phyloP scores from a whole-genome alignment of 2,797 vertebrate species.

The Microchirus variegatus region DNA sequence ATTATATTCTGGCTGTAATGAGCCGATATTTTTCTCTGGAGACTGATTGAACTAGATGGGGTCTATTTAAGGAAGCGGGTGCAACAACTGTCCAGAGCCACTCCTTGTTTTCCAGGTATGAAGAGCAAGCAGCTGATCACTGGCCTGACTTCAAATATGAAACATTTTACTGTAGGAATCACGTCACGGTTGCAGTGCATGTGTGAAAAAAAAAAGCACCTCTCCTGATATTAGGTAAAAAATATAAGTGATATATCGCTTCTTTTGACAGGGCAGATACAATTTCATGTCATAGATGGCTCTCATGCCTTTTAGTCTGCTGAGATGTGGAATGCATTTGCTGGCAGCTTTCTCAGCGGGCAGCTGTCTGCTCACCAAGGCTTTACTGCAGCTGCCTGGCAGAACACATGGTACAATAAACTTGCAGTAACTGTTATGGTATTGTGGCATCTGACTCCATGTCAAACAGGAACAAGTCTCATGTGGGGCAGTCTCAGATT shows the following conservation, averaged over 20 bases:
- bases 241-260: not conserved
- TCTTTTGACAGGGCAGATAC: conserved; percentile 10
- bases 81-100: too few relatives aligned
- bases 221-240: not conserved
- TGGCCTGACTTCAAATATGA: not conserved
- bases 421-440: conserved; percentile 3
- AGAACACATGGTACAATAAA: conserved; percentile 45
- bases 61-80: too few relatives aligned
- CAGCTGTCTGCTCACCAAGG: conserved; percentile 59
- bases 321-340: conserved; percentile 28
- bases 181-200: not conserved
- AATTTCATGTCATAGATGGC: conserved; percentile 18
- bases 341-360: conserved; percentile 10
- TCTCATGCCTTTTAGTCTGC: conserved; percentile 11
- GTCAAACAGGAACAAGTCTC: too few relatives aligned
- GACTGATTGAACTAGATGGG: too few relatives aligned
- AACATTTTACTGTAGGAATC: not conserved
- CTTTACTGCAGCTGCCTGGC: conserved; percentile 56
- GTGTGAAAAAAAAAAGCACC: not conserved
- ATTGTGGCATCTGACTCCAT: not conserved
- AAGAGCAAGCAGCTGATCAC: not conserved
- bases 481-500: too few relatives aligned
- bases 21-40: too few relatives aligned
- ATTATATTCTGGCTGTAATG: too few relatives aligned
- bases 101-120: not conserved